Base-by-base conservation (phyloP, 2,113 vertebrate species). In the Haemorhous mexicanus region DNA sequence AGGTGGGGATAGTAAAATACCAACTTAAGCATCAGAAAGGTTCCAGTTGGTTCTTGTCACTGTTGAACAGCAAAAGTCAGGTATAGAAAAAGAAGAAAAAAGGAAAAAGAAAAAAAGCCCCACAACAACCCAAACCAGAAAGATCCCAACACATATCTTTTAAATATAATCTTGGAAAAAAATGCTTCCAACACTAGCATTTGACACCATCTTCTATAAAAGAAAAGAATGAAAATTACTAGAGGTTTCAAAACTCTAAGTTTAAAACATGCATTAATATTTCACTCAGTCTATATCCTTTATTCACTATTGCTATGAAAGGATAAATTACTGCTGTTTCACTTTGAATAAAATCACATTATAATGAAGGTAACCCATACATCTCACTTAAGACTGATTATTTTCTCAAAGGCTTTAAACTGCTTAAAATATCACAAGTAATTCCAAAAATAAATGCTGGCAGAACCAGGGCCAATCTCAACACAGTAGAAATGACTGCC, bases 381-480 rank as follows among this genome's bases (percentile, higher is more conserved):
- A 50, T 59, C 76, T 90, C 61, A 62, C 43, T 73, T 72, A 64
- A 41, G 58, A 86, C 59, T 69, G 63, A 89, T 84, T 79, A 80
- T 55, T 90, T 95, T 92, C 79, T 84, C 56, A 90, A 86, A 92
- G 47, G 35, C 64, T 90, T 93, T 84, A 80, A 80, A 77, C 30
- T 74, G 73, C 80, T 74, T 88, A 59, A 94, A 81, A 84, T 81
- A 92, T 9, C 47, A 46, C 30, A 87, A 81, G 83, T 63, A 89
- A 81, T 19, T 72, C 59, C 33, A 82, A 75, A 95, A 84, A 84
- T 47, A 87, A 92, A 35, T 21, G 23, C 55, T 77, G 56, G 61
- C 73, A 95, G 83, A 90, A 94, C 33, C 27, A 26, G 30, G 12
- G 33, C 73, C 64, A 62, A 28, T 69, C 62, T 79, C 66, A 80